A percentile compares a stretch with the other conserved stretches of the same genome.
Evolutionary conservation across 2,797 vertebrate species (phyloP).

Genomic region (Sebastes umbrosus): DNA sequence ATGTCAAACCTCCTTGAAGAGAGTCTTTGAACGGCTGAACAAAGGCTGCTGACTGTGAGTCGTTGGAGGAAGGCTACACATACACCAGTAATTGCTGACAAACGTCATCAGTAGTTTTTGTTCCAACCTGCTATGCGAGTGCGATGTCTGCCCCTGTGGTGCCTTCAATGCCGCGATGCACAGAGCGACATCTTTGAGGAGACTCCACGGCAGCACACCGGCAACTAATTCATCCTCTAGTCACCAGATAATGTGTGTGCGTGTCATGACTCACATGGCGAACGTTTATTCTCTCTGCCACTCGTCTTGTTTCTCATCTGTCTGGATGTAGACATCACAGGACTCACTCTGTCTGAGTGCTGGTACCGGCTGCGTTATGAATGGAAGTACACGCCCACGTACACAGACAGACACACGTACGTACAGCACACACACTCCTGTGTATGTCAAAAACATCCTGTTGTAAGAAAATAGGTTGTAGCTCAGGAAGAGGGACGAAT

Average conservation of each 20-base stretch:
- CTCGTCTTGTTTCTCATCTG: constrained; percentile 54
- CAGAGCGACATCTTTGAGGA: constrained; percentile 27
- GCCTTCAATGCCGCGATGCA: constrained; percentile 23
- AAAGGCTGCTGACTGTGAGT: neutral
- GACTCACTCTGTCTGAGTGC: constrained; percentile 52
- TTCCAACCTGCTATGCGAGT: neutral
- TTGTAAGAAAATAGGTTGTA: neutral
- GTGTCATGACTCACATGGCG: constrained; percentile 48
- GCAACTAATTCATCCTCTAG: constrained; percentile 47
- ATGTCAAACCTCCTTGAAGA: neutral
- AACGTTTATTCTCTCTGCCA: constrained; percentile 52
- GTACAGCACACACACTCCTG: neutral
- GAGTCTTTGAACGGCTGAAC: neutral
- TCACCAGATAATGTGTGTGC: constrained; percentile 8
- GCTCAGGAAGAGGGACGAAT: neutral
- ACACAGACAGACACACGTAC: neutral
- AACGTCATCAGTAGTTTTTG: neutral
- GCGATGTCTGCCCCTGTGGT: neutral
- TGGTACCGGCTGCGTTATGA: constrained; percentile 42
- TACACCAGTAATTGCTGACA: neutral
- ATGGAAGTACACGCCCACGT: constrained; percentile 53
- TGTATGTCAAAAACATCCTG: constrained; percentile 25
- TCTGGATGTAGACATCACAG: constrained; percentile 61
- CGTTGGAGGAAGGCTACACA: neutral
- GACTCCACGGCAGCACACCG: constrained; percentile 9